Evolutionary conservation across 2,113 vertebrate genomes (phyloP), one percentile per base, ranked within the genome.

Genomic region (Puffinus mauretanicus): DNA sequence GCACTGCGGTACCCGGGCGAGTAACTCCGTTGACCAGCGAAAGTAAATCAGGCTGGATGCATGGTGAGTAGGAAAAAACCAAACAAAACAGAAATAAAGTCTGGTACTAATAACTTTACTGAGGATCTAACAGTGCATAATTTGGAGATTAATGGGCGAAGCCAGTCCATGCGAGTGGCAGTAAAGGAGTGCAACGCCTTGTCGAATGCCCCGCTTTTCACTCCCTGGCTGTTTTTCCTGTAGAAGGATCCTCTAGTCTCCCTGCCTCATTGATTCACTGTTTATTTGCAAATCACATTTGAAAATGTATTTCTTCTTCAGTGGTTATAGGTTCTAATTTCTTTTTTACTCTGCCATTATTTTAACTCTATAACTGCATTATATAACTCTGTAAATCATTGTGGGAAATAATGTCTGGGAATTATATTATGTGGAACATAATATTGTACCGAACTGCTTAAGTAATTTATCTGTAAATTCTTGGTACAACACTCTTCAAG

Each of bases 1-100:
- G 26, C 20, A 2, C 11, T 10, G 14, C 0, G 0, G 4, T 38
- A 30, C 42, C 9, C 0, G 0, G 38, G 36, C 6, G 13, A 19
- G 17, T 14, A 22, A 22, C 16, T 49, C n/a, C 3, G 1, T 10
- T 57, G 40, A 21, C 12, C 15, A 25, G 5, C 1, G 0, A 15
- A 4, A 20, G 38, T 42, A 34, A 42, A 66, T 22, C 72, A 20
- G 21, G 19, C 17, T 55, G 30, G 30, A 12, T 29, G 34, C 14
- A 2, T 3, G 5, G 18, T 10, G 8, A 58, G 44, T 29, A 65
- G 22, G 13, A 57, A 44, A 57, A 46, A 46, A 46, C 19, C 7
- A 46, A 46, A 46, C 17, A 46, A 19, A 40, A 2, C 34, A 76
- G 38, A 75, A 80, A 46, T 44, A 16, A 76, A 77, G 16, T 17